These are phyloP conservation scores for Gila robusta DNA, from an alignment of 2,797 vertebrate species.

Conservation along the genomic window DNA sequence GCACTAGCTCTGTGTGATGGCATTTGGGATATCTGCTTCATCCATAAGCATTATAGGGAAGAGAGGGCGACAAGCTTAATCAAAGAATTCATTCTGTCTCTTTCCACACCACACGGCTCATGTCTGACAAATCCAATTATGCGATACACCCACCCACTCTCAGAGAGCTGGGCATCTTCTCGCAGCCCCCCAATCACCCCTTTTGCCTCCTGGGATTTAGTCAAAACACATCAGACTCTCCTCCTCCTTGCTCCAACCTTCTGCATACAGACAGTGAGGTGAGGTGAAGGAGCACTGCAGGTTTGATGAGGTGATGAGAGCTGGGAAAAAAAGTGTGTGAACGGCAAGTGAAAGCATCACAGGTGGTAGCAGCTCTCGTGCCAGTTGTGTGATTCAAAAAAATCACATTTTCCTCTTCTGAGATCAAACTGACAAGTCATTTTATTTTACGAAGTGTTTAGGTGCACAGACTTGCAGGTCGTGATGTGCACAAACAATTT, in stretches of 20 bases:
- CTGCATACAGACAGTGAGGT: slow-evolving; percentile 23
- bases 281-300: slow-evolving; percentile 1
- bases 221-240: slow-evolving; percentile 38
- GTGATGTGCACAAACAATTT: not conserved
- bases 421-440: not conserved
- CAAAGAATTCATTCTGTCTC: slow-evolving; percentile 72
- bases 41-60: slow-evolving; percentile 56
- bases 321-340: not conserved
- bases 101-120: slow-evolving; percentile 55
- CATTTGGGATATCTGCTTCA: slow-evolving; percentile 45
- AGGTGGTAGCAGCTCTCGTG: not conserved
- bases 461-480: not conserved
- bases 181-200: slow-evolving; percentile 33
- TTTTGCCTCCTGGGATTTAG: slow-evolving; percentile 36
- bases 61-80: slow-evolving; percentile 71
- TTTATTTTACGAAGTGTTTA: not conserved
- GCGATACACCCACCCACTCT: slow-evolving; percentile 40
- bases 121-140: slow-evolving; percentile 68
- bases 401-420: not conserved
- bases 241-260: slow-evolving; percentile 15
- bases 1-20: slow-evolving; percentile 17
- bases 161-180: slow-evolving; percentile 38
- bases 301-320: slow-evolving; percentile 33
- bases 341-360: not conserved
- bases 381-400: not conserved